Percentiles rank a stretch among this genome's conserved stretches.
Evolutionary conservation across 2,888 invertebrate species (phyloP).

Genomic region (Rosalia funebris): DNA sequence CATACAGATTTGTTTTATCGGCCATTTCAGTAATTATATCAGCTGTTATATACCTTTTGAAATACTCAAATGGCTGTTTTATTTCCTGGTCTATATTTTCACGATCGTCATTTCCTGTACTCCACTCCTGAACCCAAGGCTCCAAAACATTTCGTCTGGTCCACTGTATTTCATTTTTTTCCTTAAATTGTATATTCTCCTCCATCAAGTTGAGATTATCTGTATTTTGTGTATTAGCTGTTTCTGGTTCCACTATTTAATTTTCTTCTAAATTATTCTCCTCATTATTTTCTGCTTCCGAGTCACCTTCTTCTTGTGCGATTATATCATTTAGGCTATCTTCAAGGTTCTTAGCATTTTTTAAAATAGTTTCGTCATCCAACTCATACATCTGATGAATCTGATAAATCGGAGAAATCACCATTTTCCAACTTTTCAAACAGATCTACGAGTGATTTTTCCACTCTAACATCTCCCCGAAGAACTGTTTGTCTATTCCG

Average conservation of each 20-base stretch:
- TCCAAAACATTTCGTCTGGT: not conserved
- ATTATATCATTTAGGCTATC: not conserved
- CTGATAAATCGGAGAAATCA: not conserved
- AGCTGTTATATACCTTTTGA: not conserved
- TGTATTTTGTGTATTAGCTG: not conserved
- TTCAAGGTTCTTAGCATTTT: not conserved
- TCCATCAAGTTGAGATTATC: not conserved
- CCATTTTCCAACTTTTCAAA: not conserved
- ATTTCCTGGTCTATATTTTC: not conserved
- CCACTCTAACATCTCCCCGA: not conserved
- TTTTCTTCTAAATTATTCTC: not conserved
- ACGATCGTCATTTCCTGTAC: not conserved
- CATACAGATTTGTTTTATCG: not conserved
- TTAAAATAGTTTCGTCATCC: not conserved
- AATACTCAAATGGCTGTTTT: not conserved
- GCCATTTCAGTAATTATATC: not conserved
- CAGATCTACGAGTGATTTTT: not conserved
- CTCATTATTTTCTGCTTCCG: not conserved
- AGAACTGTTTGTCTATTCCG: not conserved
- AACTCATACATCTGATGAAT: not conserved
- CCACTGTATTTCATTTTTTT: not conserved
- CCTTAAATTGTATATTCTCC: not conserved
- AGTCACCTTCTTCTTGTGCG: not conserved
- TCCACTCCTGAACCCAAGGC: not conserved
- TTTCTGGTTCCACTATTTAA: not conserved